phyloP scores from a whole-genome alignment of 1,140 invertebrate species.

The Lucilia cuprina region DNA sequence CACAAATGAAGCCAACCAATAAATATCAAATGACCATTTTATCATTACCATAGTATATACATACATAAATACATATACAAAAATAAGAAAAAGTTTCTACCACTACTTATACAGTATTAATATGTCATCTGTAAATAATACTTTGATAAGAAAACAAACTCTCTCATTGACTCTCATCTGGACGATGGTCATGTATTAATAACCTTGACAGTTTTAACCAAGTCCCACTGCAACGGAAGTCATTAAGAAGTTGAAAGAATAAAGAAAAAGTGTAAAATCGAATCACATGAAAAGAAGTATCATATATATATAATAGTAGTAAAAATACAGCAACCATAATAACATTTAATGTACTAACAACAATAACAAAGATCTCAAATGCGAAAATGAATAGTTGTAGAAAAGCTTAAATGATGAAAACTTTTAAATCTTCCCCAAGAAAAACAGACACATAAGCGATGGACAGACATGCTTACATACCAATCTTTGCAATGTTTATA shows the following conservation, averaged over 20 bases:
- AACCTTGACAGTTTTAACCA: conserved; percentile 8
- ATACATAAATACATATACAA: too few relatives aligned
- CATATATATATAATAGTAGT: too few relatives aligned
- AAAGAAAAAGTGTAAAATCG: not conserved
- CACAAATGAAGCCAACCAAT: conserved; percentile 16
- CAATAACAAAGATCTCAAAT: not conserved
- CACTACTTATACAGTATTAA: not conserved
- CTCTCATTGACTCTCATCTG: not conserved
- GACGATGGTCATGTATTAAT: not conserved
- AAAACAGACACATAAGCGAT: not conserved
- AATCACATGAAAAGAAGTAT: not conserved
- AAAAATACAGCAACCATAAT: too few relatives aligned
- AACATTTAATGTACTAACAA: not conserved
- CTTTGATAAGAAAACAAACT: not conserved
- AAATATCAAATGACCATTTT: not conserved
- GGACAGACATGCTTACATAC: not conserved
- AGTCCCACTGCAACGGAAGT: not conserved
- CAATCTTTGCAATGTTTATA: not conserved
- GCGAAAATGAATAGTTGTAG: conserved; percentile 1
- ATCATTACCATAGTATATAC: not conserved
- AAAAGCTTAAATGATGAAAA: not conserved
- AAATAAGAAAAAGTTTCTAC: not conserved
- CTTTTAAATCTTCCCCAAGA: not conserved
- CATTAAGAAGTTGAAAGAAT: not conserved
- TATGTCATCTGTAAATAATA: conserved; percentile 18